Evolutionary conservation across 2,888 invertebrate genomes (phyloP), one percentile per base, ranked within the genome.

Genomic region (Pyrrhia umbra): DNA sequence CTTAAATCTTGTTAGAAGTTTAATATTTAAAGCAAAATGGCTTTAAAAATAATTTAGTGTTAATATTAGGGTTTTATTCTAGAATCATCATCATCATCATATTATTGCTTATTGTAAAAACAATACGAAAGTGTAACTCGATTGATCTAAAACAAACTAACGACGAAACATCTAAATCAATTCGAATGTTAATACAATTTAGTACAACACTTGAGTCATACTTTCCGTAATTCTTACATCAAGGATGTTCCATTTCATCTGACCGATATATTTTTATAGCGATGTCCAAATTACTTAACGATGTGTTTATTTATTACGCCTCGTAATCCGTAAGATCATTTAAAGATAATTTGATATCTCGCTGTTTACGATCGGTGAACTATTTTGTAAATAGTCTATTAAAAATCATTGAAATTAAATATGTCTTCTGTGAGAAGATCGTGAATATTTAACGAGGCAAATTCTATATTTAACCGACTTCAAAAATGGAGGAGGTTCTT

Each of bases 261-360:
- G 75, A 70, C 70, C 75, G 63, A 68, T 27, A 65, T 70, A 52
- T 78, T 56, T 77, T 80, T 80, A 71, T 61, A 54, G 62, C 47
- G 18, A 43, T 66, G 50, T 66, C 66, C 68, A 80, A 34, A 78
- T 80, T 65, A 77, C 21, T 80, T 79, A 65, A 79, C 66, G 62
- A 72, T 50, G 47, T 61, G 55, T 59, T 66, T 43, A 50, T 55
- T 80, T 79, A 78, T 71, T 43, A 78, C 52, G n/a, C 37, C 6
- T 75, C 64, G 60, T 77, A 55, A 69, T 57, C n/a, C 47, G 20
- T 25, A 52, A 62, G 73, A 66, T 68, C 42, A 27, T 58, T 50
- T 68, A 68, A 59, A 60, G 37, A 76, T 45, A 54, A 56, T 72
- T 68, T 61, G 65, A 56, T 71, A 71, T 56, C 20, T 43, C 20